Base-by-base conservation (phyloP, 1,140 invertebrate species). In the Ctenoplectra terminalis region DNA sequence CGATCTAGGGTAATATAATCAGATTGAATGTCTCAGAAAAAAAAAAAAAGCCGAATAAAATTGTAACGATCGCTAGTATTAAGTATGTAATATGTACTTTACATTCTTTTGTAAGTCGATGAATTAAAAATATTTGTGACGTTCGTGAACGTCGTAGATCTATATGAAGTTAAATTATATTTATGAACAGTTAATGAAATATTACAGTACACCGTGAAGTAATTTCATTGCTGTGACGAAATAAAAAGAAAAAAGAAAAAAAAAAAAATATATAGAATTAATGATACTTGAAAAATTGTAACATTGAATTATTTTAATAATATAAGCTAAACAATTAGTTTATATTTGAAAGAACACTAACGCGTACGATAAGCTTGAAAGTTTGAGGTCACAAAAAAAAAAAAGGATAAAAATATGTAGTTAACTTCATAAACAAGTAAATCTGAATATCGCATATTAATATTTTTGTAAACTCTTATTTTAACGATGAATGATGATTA, bases 401-500 rank as follows among this genome's bases (percentile, higher is more conserved):
- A 5, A 34, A 34, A 23, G 1, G 15, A 46, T 64, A n/a, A 58
- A 37, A 58, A 34, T 17, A 13, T 26, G 6, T 46, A 77, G 23
- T 43, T 69, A 23, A 43, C 7, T 17, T 13, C 1, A 40, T 72
- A n/a, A 31, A n/a, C n/a, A n/a, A n/a, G n/a, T n/a, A n/a, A n/a
- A n/a, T n/a, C n/a, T n/a, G n/a, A n/a, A n/a, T n/a, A n/a, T n/a
- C n/a, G 1, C 34, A 61, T 29, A 40, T 52, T 79, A 72, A 71
- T 79, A 80, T 63, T 80, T 80, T 79, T 79, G 20, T 72, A 73
- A 31, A 40, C 26, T 17, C 37, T 73, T 50, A n/a, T 80, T 72
- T 52, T 17, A 54, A 31, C 37, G n/a, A n/a, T 17, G 43, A 48
- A 20, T 5, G 13, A 11, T 79, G 7, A 50, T 48, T 34, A 46